Base-by-base conservation (phyloP, 2,888 invertebrate genomes). In the Balanococcus diminutus region DNA sequence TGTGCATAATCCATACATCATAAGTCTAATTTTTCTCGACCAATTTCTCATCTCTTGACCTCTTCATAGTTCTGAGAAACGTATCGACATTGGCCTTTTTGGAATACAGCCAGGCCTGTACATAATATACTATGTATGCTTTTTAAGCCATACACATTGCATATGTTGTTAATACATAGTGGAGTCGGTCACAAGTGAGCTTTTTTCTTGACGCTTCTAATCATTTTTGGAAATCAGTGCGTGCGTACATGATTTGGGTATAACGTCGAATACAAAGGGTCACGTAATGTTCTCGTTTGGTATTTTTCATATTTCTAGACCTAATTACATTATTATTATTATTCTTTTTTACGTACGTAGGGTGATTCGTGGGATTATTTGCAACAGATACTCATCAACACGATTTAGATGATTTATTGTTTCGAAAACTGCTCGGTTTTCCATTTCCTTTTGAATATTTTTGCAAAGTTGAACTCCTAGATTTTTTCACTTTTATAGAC, bases 31-130 rank as follows among this genome's bases (percentile, higher is more conserved):
- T 67, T 67, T 25, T 28, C 11, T 0, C 61, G 8, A 14, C 1
- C 28, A 2, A 2, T 67, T 28, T 11, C 61, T 67, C n/a, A 19
- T 8, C 5, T 19, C 19, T 19, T 56, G 5, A 6, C 19, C 56
- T 4, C 5, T 56, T n/a, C 5, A 14, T 2, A 42, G 51, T 51
- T 67, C 28, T 25, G 5, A 2, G 14, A 67, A 67, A 25, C 61
- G 28, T 19, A 51, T 75, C 32, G 75, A 75, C 75, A 75, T 75
- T 75, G 75, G 75, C 75, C 75, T 75, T 75, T 75, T 75, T 75
- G 75, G 75, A 75, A 75, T 2, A 75, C 11, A 75, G 75, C 75
- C 75, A 75, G n/a, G n/a, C 5, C n/a, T 28, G 28, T 67, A 22
- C 11, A 28, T 2, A 5, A 19, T 19, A 56, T 19, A 8, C 5